Evolutionary conservation across 2,113 vertebrate species (phyloP).

Genomic region (Saimiri boliviensis): DNA sequence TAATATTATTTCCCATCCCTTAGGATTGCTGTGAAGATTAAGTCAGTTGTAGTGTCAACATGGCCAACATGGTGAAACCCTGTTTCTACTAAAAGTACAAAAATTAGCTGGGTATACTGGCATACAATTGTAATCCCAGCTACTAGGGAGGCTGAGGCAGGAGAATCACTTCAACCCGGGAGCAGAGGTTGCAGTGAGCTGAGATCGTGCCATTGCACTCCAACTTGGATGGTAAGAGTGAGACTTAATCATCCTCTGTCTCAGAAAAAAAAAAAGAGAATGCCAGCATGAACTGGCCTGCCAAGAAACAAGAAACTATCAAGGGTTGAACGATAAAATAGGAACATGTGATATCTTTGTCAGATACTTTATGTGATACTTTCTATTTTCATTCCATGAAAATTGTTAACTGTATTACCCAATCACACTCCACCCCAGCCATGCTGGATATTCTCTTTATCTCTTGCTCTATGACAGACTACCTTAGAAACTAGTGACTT

Average conservation of each 20-base stretch:
- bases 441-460: background rate
- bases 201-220: no score
- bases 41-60: background rate
- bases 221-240: no score
- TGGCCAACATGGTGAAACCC: no score
- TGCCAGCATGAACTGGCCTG: background rate
- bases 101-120: no score
- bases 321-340: constrained; percentile 2
- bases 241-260: no score
- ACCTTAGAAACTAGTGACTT: background rate
- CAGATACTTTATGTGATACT: background rate
- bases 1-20: background rate
- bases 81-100: no score
- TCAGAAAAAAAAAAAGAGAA: background rate
- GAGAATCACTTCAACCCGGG: no score
- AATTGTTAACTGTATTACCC: constrained; percentile 15
- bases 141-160: no score
- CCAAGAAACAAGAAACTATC: background rate
- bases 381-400: constrained; percentile 11
- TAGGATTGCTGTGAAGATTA: background rate
- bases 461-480: background rate
- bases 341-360: background rate
- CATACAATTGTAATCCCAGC: no score
- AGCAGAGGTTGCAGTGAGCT: no score
- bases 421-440: background rate